A percentile compares a stretch with the other conserved stretches of the same genome.
Evolutionary conservation across 2,113 vertebrate species (phyloP).

Genomic region (Corythaeola cristata): DNA sequence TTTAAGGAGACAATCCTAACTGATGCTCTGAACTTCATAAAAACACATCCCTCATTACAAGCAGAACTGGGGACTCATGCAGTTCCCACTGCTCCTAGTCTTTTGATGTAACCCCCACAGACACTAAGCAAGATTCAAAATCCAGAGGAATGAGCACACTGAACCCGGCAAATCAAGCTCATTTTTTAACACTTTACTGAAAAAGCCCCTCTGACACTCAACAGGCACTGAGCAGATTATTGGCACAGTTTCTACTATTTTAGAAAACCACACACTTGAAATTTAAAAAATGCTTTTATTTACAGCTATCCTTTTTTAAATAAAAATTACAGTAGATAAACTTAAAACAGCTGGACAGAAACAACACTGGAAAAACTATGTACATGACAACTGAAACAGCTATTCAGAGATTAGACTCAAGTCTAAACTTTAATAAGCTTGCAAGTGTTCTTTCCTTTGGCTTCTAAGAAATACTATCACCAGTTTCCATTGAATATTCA

Average conservation of each 20-base stretch:
- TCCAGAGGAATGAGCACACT: not conserved
- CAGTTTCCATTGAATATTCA: not conserved
- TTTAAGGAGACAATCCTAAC: not conserved
- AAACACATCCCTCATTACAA: accelerated
- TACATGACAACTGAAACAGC: not conserved
- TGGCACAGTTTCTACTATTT: not conserved
- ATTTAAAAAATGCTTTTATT: not conserved
- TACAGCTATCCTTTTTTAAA: not conserved
- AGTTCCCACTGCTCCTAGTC: not conserved
- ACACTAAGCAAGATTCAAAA: not conserved
- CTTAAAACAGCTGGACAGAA: not conserved
- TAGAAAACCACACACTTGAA: not conserved
- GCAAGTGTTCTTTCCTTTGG: not conserved
- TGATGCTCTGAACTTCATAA: not conserved
- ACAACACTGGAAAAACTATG: not conserved
- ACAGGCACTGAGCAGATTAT: not conserved
- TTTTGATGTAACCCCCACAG: not conserved
- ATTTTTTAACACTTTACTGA: not conserved
- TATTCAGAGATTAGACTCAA: not conserved
- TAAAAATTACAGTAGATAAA: not conserved
- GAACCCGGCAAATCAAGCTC: not conserved
- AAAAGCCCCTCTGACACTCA: not conserved
- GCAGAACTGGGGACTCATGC: not conserved
- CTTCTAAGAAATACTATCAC: not conserved
- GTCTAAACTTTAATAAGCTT: not conserved